These are phyloP conservation scores for Propithecus perrieri DNA, from an alignment of 2,797 vertebrate genomes.

Conservation along the genomic window DNA sequence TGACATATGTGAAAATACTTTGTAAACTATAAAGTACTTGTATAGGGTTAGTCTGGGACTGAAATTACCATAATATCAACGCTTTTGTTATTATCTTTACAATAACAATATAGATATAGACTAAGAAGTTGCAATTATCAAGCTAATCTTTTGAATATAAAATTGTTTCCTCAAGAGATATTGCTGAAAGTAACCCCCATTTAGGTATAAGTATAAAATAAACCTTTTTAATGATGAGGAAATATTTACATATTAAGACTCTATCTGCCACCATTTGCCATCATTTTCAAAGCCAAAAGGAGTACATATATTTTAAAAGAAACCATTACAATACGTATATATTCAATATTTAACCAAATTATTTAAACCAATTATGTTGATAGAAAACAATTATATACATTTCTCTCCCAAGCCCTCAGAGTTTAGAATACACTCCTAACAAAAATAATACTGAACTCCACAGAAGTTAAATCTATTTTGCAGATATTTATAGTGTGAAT, in stretches of 20 bases:
- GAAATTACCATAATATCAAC: not conserved
- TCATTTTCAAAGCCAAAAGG: constrained; percentile 43
- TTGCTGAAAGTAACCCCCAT: not conserved
- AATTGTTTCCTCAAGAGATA: not conserved
- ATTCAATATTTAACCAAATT: not conserved
- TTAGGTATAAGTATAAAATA: not conserved
- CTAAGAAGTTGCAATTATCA: not conserved
- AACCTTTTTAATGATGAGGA: not conserved
- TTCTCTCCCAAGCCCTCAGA: not conserved
- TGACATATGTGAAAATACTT: not conserved
- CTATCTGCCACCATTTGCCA: not conserved
- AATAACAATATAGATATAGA: not conserved
- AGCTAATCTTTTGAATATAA: not conserved
- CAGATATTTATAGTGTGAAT: not conserved
- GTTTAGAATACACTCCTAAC: not conserved
- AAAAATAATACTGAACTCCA: not conserved
- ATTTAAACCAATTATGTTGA: not conserved
- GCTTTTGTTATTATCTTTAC: not conserved
- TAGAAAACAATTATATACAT: not conserved
- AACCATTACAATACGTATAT: not conserved
- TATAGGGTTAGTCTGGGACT: not conserved
- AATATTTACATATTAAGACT: not conserved
- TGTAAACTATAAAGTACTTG: not conserved
- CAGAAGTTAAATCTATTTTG: not conserved
- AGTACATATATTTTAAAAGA: not conserved